A percentile compares a stretch with the other conserved stretches of the same genome.
Evolutionary conservation across 2,888 invertebrate species (phyloP).

Genomic region (Phytoseiulus persimilis): DNA sequence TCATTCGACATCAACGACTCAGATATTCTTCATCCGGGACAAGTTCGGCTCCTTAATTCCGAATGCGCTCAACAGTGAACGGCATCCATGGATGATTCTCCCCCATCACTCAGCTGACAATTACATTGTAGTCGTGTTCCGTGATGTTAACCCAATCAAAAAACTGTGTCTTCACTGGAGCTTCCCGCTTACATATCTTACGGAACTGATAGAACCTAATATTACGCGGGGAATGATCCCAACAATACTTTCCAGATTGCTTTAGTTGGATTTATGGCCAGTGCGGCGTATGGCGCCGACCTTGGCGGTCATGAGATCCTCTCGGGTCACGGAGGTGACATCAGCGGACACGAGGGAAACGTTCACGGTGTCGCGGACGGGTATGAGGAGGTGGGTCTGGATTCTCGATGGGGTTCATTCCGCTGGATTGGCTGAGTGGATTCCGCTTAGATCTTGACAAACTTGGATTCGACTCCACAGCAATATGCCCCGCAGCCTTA

Average conservation of each 20-base stretch:
- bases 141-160: background rate
- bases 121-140: background rate
- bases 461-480: background rate
- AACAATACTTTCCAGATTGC: background rate
- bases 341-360: background rate
- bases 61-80: background rate
- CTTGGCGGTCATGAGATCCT: background rate
- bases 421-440: no score
- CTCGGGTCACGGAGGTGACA: background rate
- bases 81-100: background rate
- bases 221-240: background rate
- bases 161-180: background rate
- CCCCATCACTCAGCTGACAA: background rate
- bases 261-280: background rate
- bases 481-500: constrained; percentile 32
- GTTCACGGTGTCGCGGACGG: background rate
- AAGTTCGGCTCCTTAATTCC: background rate
- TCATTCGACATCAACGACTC: background rate
- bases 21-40: background rate
- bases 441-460: no score
- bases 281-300: background rate
- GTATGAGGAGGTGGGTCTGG: background rate
- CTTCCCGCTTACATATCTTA: background rate
- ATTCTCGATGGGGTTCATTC: background rate
- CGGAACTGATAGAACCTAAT: background rate